Evolutionary conservation across 2,113 vertebrate genomes (phyloP).

Genomic region (Rhinopomastus cyanomelas): DNA sequence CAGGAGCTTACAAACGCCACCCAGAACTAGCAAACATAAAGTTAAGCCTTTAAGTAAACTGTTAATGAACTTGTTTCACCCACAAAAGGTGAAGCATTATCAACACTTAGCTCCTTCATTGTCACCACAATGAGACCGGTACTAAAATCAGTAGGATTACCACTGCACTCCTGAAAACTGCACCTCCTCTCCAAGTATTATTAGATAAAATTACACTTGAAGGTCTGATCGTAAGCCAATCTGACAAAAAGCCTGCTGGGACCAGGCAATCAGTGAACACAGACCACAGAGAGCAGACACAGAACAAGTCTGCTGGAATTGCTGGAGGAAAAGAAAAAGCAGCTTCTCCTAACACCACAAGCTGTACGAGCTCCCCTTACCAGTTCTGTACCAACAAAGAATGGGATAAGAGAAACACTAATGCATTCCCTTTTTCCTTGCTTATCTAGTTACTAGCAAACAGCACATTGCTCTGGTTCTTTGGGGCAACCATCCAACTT

Average conservation of each 20-base stretch:
- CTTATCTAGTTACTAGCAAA: slow-evolving; percentile 30
- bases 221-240: slow-evolving; percentile 11
- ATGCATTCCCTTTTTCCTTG: neutral
- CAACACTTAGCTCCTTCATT: neutral
- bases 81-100: neutral
- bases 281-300: neutral
- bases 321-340: neutral
- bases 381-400: neutral
- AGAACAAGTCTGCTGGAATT: slow-evolving; percentile 1
- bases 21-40: neutral
- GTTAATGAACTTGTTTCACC: neutral
- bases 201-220: slow-evolving; percentile 21
- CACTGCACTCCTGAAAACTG: neutral
- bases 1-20: neutral
- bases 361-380: neutral
- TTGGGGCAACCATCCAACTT: neutral
- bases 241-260: slow-evolving; percentile 38
- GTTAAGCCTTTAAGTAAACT: neutral
- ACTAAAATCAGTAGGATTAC: slow-evolving; percentile 25
- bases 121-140: neutral
- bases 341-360: neutral
- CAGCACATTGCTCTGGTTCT: neutral
- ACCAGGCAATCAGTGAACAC: neutral
- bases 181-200: neutral
- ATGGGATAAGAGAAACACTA: neutral